These are phyloP conservation scores for Lepus oiostolus DNA, from an alignment of 2,797 vertebrate genomes.

Conservation along the genomic window DNA sequence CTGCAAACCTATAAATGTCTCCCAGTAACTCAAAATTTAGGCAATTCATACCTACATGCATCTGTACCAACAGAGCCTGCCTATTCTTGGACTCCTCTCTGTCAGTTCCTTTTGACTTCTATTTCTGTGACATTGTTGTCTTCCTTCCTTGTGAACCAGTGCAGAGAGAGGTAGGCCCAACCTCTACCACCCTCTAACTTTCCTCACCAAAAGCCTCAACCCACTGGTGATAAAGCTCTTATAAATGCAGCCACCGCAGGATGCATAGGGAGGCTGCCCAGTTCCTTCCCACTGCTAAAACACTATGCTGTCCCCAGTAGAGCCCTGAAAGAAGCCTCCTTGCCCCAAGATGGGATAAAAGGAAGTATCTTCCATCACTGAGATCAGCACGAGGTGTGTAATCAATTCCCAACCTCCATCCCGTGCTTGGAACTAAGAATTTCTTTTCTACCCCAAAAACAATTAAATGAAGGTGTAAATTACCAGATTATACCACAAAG, in stretches of 20 bases:
- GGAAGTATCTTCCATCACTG: not conserved
- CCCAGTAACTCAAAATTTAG: slow-evolving; percentile 5
- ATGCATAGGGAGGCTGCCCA: not conserved
- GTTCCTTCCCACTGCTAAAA: not conserved
- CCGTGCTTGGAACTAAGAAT: not conserved
- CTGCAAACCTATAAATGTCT: not conserved
- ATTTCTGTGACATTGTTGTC: not conserved
- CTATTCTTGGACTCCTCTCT: not conserved
- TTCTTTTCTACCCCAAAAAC: not conserved
- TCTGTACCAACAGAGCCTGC: not conserved
- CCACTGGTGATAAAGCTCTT: not conserved
- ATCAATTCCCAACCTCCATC: not conserved
- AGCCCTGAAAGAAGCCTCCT: not conserved
- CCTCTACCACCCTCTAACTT: not conserved
- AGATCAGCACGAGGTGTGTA: not conserved
- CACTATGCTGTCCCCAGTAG: not conserved
- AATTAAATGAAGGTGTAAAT: slow-evolving; percentile 22
- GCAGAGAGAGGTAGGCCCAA: not conserved
- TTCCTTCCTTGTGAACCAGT: not conserved
- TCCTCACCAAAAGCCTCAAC: not conserved
- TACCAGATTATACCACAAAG: not conserved
- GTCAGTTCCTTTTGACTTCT: not conserved
- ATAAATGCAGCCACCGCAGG: not conserved
- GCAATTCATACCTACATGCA: not conserved
- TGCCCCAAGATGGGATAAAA: not conserved